These are phyloP conservation scores for Cyprinella venusta DNA, from an alignment of 2,797 vertebrate species.

Conservation along the genomic window DNA sequence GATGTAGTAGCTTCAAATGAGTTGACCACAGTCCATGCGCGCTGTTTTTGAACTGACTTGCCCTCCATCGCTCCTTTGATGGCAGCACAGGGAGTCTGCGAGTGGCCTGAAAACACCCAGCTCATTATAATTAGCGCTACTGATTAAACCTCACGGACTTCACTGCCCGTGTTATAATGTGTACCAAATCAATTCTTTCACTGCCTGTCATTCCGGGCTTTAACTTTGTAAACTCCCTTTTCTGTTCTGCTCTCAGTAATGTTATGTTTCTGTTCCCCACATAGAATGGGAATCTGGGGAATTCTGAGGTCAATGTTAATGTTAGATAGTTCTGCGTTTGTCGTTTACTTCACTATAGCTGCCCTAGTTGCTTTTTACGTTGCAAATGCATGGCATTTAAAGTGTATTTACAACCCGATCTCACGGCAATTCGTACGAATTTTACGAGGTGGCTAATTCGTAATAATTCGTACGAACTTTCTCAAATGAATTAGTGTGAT, in stretches of 20 bases:
- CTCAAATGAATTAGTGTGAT: too few relatives aligned
- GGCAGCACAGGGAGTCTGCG: slow-evolving; percentile 47
- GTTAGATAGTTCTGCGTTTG: not conserved
- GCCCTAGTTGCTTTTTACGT: not conserved
- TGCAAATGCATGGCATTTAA: not conserved
- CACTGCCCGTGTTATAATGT: slow-evolving; percentile 18
- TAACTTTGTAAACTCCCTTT: not conserved
- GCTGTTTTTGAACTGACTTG: slow-evolving; percentile 9
- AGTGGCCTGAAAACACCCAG: slow-evolving; percentile 54
- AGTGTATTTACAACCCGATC: not conserved
- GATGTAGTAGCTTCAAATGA: slow-evolving; percentile 5
- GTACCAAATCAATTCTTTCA: slow-evolving; percentile 17
- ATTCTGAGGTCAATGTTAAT: not conserved
- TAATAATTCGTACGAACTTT: too few relatives aligned
- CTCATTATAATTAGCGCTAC: slow-evolving; percentile 60
- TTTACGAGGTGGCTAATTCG: too few relatives aligned
- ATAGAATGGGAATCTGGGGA: not conserved
- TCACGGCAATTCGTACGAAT: too few relatives aligned
- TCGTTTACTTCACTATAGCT: not conserved
- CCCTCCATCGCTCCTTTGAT: slow-evolving; percentile 47
- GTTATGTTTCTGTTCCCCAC: slow-evolving; percentile 4
- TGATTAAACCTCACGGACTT: slow-evolving; percentile 54
- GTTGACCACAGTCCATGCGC: slow-evolving; percentile 7
- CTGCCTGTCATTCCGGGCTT: not conserved
- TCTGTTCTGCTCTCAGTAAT: not conserved